A percentile compares a stretch with the other conserved stretches of the same genome.
Evolutionary conservation across 2,888 invertebrate species (phyloP).

Genomic region (Acrobasis consociella): DNA sequence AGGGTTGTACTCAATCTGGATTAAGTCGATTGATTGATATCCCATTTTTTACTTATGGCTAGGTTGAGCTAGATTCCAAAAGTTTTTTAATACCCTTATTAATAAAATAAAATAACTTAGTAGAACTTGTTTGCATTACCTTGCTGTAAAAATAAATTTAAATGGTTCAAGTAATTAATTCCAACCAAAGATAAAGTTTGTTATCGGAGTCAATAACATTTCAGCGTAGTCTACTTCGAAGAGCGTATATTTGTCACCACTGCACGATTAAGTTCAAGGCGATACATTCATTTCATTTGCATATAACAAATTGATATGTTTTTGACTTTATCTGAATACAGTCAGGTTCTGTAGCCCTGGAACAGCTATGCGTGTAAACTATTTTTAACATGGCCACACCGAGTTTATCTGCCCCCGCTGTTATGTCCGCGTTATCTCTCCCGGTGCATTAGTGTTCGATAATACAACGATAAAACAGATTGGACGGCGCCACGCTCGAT

Average conservation of each 20-base stretch:
- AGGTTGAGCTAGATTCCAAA: not conserved
- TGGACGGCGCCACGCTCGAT: constrained; percentile 78
- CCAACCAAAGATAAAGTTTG: constrained; percentile 1
- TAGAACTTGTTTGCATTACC: not conserved
- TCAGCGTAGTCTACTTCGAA: constrained; percentile 8
- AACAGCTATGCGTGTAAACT: constrained; percentile 77
- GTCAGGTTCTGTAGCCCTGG: constrained; percentile 48
- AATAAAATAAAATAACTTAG: not conserved
- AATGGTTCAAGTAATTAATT: not conserved
- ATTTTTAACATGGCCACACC: constrained; percentile 82
- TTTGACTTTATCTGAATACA: constrained; percentile 25
- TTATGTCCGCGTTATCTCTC: constrained; percentile 74
- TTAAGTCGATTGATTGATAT: constrained; percentile 34
- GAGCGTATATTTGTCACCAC: constrained; percentile 17
- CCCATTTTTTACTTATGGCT: constrained; percentile 26
- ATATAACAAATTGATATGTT: constrained; percentile 36
- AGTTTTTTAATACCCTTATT: not conserved
- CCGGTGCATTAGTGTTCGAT: constrained; percentile 81
- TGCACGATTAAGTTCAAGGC: constrained; percentile 18
- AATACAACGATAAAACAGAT: constrained; percentile 79
- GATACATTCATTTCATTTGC: constrained; percentile 28
- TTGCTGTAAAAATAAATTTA: not conserved
- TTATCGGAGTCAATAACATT: constrained; percentile 7
- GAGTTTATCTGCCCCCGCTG: constrained; percentile 79
- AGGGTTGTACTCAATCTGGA: constrained; percentile 47